Conservation (phyloP, 1,140 invertebrate species). For the Littorina saxatilis region DNA sequence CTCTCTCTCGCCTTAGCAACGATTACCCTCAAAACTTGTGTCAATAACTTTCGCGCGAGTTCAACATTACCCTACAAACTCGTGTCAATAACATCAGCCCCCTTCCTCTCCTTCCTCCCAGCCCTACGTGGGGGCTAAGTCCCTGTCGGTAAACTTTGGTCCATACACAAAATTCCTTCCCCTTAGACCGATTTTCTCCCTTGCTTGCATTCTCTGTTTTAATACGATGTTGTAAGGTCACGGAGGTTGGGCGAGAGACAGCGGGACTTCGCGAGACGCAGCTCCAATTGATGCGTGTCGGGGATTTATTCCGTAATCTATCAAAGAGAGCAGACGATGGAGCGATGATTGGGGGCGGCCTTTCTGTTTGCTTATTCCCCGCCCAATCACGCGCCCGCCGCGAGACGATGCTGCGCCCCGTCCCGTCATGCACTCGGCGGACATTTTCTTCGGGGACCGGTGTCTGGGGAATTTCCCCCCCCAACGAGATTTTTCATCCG, state of each 20-base stretch:
- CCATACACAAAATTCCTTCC: not conserved
- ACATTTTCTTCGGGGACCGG: slow-evolving; percentile 16
- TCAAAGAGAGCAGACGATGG: slow-evolving; percentile 42
- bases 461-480: not conserved
- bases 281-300: slow-evolving; percentile 35
- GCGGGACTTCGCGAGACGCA: slow-evolving; percentile 24
- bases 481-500: not conserved
- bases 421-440: not conserved
- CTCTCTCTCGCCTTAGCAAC: not conserved
- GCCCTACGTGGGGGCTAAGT: too few species aligned
- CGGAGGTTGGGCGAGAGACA: slow-evolving; percentile 17
- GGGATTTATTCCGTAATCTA: slow-evolving; percentile 45
- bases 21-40: not conserved
- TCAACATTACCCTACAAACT: too few species aligned
- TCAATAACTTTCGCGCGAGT: not conserved
- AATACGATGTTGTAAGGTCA: slow-evolving; percentile 25
- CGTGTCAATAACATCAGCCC: too few species aligned
- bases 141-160: too few species aligned
- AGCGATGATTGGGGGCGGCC: slow-evolving; percentile 38
- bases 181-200: not conserved
- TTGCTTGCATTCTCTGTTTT: slow-evolving; percentile 5
- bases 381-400: slow-evolving; percentile 29
- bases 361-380: slow-evolving; percentile 39
- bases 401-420: not conserved
- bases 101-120: too few species aligned